A percentile compares a stretch with the other conserved stretches of the same genome.
phyloP scores from a whole-genome alignment of 2,113 vertebrate species.

The Misgurnus anguillicaudatus region DNA sequence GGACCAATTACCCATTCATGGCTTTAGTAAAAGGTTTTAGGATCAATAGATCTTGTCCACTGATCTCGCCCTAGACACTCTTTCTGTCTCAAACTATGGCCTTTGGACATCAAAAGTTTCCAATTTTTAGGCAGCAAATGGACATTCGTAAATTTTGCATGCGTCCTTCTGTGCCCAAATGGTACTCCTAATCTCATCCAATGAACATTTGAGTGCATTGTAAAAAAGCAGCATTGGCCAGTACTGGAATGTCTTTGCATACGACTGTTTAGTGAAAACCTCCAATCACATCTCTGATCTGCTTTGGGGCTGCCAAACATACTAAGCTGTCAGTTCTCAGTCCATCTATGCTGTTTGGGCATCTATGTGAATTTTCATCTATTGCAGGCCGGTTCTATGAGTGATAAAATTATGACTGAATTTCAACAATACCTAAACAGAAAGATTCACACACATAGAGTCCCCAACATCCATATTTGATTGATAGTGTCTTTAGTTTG shows the following conservation, averaged over 20 bases:
- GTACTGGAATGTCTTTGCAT: background rate
- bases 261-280: background rate
- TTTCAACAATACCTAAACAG: no score
- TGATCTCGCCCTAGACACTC: constrained; percentile 19
- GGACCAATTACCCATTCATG: constrained; percentile 41
- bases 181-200: background rate
- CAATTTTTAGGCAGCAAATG: constrained; percentile 5
- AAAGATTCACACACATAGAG: no score
- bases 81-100: constrained; percentile 28
- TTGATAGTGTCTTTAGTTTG: no score
- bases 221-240: background rate
- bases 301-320: no score
- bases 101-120: constrained; percentile 41
- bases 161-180: background rate
- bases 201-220: background rate
- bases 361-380: no score
- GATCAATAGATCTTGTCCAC: constrained; percentile 52
- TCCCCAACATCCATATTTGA: no score
- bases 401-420: no score
- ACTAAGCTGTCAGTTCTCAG: no score
- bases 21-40: constrained; percentile 21
- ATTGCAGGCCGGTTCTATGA: no score
- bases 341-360: no score
- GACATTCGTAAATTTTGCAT: constrained; percentile 6
- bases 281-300: background rate